phyloP scores from a whole-genome alignment of 2,113 vertebrate species.

The Semicossyphus pulcher region DNA sequence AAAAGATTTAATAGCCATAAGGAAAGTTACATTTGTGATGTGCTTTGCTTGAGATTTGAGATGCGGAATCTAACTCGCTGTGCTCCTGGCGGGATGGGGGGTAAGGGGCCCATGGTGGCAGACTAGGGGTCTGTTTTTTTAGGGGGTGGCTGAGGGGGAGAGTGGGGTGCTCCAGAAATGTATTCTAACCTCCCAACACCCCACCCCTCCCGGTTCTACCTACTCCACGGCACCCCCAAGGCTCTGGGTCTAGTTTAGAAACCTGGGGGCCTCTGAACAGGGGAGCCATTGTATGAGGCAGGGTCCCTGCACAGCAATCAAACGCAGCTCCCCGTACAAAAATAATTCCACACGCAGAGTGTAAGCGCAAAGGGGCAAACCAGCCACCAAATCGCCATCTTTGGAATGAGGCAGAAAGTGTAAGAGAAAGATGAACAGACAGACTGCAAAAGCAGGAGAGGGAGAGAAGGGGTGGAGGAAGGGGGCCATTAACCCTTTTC shows the following conservation, averaged over 20 bases:
- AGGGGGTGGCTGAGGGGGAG: constrained; percentile 51
- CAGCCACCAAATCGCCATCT: constrained; percentile 60
- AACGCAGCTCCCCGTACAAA: constrained; percentile 83
- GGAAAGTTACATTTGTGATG: constrained; percentile 7
- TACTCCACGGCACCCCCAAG: constrained; percentile 76
- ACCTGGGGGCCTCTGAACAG: constrained; percentile 83
- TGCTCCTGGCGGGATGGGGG: constrained; percentile 25
- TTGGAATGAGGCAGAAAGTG: constrained; percentile 59
- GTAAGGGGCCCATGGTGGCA: constrained; percentile 60
- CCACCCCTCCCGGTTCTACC: constrained; percentile 63
- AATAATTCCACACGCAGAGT: constrained; percentile 82
- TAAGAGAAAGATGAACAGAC: constrained; percentile 59
- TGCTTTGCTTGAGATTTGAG: constrained; percentile 33
- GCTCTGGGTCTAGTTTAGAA: constrained; percentile 80
- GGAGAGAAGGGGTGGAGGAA: constrained; percentile 22
- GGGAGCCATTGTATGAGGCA: constrained; percentile 84
- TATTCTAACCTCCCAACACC: constrained; percentile 79
- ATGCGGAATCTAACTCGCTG: constrained; percentile 21
- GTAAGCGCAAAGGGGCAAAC: constrained; percentile 59
- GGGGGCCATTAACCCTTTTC: constrained; percentile 78
- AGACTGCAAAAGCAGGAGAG: constrained; percentile 10
- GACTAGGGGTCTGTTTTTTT: constrained; percentile 71
- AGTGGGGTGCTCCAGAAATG: constrained; percentile 70
- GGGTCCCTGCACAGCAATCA: constrained; percentile 85
- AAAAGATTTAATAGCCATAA: constrained; percentile 3